Evolutionary conservation across 2,113 vertebrate species (phyloP).

Genomic region (Herpetotheres cachinnans): DNA sequence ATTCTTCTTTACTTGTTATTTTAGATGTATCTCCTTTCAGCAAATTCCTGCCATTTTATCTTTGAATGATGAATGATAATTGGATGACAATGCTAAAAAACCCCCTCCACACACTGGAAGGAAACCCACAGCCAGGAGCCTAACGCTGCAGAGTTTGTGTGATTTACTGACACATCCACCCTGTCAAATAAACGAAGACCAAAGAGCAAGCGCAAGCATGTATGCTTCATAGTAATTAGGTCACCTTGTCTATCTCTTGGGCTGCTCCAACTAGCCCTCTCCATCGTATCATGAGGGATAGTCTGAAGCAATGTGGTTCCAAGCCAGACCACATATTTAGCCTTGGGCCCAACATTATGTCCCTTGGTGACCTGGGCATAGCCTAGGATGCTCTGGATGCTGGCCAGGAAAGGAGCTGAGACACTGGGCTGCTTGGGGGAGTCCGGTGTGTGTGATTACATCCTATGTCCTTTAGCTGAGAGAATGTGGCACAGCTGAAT

Average conservation of each 20-base stretch:
- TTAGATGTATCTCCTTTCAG: not conserved
- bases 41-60: not conserved
- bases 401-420: not conserved
- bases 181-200: not conserved
- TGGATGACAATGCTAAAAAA: not conserved
- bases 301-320: not conserved
- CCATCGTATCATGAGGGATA: not conserved
- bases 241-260: not conserved
- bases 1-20: not conserved
- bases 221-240: not conserved
- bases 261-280: not conserved
- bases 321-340: not conserved
- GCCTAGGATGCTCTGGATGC: not conserved
- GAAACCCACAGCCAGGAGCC: not conserved
- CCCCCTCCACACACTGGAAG: not conserved
- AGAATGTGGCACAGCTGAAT: not conserved
- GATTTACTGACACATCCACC: not conserved
- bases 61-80: not conserved
- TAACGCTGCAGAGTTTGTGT: not conserved
- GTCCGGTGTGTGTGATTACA: not conserved
- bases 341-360: not conserved
- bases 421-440: not conserved
- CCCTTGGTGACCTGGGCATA: not conserved
- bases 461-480: not conserved
- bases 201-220: not conserved